Evolutionary conservation across 2,113 vertebrate species (phyloP).

Genomic region (Heliornis fulica): DNA sequence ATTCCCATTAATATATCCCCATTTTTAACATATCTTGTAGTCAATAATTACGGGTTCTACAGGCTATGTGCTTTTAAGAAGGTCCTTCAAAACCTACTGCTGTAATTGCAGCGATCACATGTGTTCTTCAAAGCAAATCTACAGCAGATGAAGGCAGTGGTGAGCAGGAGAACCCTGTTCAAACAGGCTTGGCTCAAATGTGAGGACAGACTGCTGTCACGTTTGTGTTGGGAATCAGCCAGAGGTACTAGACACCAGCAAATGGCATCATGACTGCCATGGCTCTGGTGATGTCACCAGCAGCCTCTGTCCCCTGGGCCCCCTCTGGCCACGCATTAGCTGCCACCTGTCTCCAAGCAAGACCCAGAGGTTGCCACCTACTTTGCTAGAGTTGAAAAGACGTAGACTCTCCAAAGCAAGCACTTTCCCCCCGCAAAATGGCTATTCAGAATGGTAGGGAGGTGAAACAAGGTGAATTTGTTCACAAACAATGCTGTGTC

Average conservation of each 20-base stretch:
- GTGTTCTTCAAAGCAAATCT: neutral
- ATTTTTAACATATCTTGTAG: neutral
- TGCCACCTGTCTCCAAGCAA: neutral
- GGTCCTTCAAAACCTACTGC: neutral
- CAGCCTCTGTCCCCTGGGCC: neutral
- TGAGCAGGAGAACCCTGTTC: neutral
- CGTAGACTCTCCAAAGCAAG: neutral
- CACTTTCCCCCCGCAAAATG: neutral
- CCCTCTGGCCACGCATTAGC: neutral
- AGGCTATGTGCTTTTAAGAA: neutral
- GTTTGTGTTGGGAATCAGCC: neutral
- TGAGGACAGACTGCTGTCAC: neutral
- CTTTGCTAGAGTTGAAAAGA: neutral
- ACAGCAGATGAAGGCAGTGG: neutral
- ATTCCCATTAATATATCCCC: neutral
- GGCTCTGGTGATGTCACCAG: neutral
- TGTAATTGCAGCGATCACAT: neutral
- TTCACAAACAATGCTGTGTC: neutral
- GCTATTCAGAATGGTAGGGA: neutral
- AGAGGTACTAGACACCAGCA: neutral
- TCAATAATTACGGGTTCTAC: neutral
- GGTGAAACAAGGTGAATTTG: neutral
- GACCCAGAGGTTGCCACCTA: neutral
- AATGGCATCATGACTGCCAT: neutral
- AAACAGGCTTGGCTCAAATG: neutral